These are phyloP conservation scores for Vanessa cardui DNA, from an alignment of 2,888 invertebrate species.

Conservation along the genomic window DNA sequence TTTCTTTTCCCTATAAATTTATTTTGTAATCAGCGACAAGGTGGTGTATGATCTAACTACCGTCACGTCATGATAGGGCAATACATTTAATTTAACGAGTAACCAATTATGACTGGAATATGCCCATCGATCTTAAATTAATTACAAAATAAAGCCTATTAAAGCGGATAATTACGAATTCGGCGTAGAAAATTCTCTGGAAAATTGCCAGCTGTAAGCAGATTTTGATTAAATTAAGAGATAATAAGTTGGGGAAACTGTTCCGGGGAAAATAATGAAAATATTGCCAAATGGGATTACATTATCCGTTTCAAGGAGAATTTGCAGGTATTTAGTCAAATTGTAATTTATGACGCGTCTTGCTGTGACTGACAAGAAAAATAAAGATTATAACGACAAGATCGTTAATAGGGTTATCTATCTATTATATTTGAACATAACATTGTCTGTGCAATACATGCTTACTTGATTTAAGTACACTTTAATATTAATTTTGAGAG, in stretches of 20 bases:
- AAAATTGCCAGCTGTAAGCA: conserved; percentile 64
- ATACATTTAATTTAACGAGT: neutral
- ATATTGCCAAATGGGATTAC: conserved; percentile 62
- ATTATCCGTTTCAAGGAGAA: conserved; percentile 52
- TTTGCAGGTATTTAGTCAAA: conserved; percentile 19
- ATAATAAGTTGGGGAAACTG: conserved; percentile 71
- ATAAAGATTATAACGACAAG: too few species aligned
- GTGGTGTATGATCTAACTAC: too few species aligned
- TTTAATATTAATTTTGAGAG: too few species aligned
- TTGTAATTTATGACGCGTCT: neutral
- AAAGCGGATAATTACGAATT: conserved; percentile 63
- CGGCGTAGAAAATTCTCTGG: conserved; percentile 62
- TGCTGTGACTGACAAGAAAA: too few species aligned
- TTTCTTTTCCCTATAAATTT: too few species aligned
- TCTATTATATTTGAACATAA: too few species aligned
- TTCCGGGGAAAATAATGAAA: conserved; percentile 76
- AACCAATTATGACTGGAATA: conserved; percentile 15
- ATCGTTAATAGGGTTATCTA: too few species aligned
- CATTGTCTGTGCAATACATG: too few species aligned
- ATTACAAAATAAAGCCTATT: conserved; percentile 29
- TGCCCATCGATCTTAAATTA: conserved; percentile 26
- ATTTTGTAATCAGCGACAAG: too few species aligned
- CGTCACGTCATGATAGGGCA: neutral
- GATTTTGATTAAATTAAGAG: conserved; percentile 77
- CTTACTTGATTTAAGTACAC: too few species aligned